Evolutionary conservation across 1,140 invertebrate species (phyloP).

Genomic region (Musca vetustissima): DNA sequence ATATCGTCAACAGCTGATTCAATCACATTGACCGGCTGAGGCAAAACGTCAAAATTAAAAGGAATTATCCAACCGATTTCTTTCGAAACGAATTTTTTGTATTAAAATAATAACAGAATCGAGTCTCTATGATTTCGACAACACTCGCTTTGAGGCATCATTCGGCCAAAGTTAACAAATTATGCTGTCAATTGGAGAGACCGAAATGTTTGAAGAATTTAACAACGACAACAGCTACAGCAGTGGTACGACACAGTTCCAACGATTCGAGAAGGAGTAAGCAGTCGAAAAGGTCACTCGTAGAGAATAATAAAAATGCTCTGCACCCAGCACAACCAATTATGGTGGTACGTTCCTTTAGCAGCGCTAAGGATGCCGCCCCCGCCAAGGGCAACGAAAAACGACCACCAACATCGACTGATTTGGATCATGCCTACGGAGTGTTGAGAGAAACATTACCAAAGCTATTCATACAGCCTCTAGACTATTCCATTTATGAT

Average conservation of each 20-base stretch:
- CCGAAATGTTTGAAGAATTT: not conserved
- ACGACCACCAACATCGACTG: slow-evolving; percentile 29
- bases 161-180: slow-evolving; percentile 10
- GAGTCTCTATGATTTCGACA: slow-evolving; percentile 10
- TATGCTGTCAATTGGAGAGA: slow-evolving; percentile 2
- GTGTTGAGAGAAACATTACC: slow-evolving; percentile 63
- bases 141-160: not conserved
- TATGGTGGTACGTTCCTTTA: not conserved
- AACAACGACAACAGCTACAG: not conserved
- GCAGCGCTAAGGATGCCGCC: not conserved
- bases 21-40: too few species aligned
- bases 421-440: slow-evolving; percentile 50
- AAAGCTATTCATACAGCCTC: slow-evolving; percentile 68
- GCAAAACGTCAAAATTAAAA: not conserved
- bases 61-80: slow-evolving; percentile 18
- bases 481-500: slow-evolving; percentile 77
- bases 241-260: too few species aligned
- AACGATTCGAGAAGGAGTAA: not conserved
- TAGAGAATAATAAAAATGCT: not conserved
- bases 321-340: not conserved
- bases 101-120: not conserved
- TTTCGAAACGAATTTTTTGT: not conserved
- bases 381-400: not conserved
- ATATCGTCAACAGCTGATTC: too few species aligned
- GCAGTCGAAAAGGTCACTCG: not conserved